Base-by-base conservation (phyloP, 2,797 vertebrate genomes). In the Lutjanus argentimaculatus region DNA sequence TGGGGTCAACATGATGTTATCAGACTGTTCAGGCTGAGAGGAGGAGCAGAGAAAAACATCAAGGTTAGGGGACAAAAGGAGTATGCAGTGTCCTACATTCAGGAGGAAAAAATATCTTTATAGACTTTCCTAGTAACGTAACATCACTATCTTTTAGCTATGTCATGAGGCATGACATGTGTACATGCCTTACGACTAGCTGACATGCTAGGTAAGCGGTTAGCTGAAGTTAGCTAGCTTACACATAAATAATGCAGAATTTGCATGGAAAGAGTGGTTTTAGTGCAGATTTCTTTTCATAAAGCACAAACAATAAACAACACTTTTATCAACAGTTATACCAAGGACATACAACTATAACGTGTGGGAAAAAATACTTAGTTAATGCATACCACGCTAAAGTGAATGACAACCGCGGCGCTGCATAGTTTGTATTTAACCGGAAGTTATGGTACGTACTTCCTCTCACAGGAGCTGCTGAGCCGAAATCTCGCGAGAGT, bases 1-100 rank as follows among this genome's bases (percentile, higher is more conserved):
- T 0, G 95, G 95, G 84, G 97, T 98, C 82, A 93, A 90, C 93
- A 93, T 93, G 46, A 4, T 67, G 45, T 22, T 25, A 51, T 61
- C 61, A 36, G 15, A 42, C 67, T 43, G 46, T 55, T 73, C 62
- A 80, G 83, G 85, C 91, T 91, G 43, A 16, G 10, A 56, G 4
- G 48, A 52, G 14, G 2, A 55, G 42, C 25, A 57, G 16, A 59
- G 5, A 12, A 2, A 61, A 49, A 61, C 52, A 36, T 36, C 30
- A 6, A 36, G 46, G 15, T 0, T 0, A 0, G 8, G 16, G 69
- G 19, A 52, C 8, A 19, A 65, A 15, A 36, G 5, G 2, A 7
- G 8, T 8, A 30, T 2, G 57, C 9, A 12, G 6, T 21, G 17
- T 22, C 14, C 21, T 17, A 43, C n/a, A 6, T 1, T 7, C 7